A percentile compares a stretch with the other conserved stretches of the same genome.
phyloP scores from a whole-genome alignment of 1,140 invertebrate species.

The Lepidurus arcticus region DNA sequence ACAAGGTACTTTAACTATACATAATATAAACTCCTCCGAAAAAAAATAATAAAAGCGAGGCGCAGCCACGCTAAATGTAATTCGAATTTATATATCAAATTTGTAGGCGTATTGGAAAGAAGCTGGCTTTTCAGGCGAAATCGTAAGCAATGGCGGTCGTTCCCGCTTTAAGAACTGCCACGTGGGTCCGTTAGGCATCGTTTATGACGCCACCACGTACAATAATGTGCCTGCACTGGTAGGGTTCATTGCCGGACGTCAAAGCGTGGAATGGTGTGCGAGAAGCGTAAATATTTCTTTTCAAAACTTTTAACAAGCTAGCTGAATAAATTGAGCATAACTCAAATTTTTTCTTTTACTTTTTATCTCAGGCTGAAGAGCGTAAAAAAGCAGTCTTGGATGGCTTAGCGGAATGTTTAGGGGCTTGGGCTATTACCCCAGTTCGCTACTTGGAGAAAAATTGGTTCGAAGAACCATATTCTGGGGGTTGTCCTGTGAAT shows the following conservation, averaged over 20 bases:
- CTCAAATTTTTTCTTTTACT: constrained; percentile 25
- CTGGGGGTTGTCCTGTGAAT: constrained; percentile 43
- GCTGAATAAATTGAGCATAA: constrained; percentile 27
- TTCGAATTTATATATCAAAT: background rate
- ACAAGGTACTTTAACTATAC: constrained; percentile 40
- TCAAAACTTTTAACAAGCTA: constrained; percentile 27
- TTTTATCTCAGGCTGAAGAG: constrained; percentile 36
- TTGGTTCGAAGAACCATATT: constrained; percentile 45
- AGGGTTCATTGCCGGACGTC: constrained; percentile 46
- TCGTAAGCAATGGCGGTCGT: constrained; percentile 45
- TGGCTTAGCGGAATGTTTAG: constrained; percentile 44
- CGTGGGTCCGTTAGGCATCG: constrained; percentile 43
- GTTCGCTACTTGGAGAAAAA: constrained; percentile 44
- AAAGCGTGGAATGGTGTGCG: constrained; percentile 40
- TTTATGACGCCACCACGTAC: constrained; percentile 46
- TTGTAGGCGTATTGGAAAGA: constrained; percentile 46
- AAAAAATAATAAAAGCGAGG: background rate
- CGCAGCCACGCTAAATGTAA: no score
- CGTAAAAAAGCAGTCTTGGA: constrained; percentile 44
- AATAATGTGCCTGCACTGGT: constrained; percentile 45
- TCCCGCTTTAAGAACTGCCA: constrained; percentile 38
- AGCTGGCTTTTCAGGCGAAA: constrained; percentile 45
- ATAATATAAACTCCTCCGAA: background rate
- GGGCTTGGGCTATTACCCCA: constrained; percentile 38
- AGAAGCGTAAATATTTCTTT: constrained; percentile 37